Conservation (phyloP, 2,797 vertebrate genomes). For the Phrynocephalus guinanensis region DNA sequence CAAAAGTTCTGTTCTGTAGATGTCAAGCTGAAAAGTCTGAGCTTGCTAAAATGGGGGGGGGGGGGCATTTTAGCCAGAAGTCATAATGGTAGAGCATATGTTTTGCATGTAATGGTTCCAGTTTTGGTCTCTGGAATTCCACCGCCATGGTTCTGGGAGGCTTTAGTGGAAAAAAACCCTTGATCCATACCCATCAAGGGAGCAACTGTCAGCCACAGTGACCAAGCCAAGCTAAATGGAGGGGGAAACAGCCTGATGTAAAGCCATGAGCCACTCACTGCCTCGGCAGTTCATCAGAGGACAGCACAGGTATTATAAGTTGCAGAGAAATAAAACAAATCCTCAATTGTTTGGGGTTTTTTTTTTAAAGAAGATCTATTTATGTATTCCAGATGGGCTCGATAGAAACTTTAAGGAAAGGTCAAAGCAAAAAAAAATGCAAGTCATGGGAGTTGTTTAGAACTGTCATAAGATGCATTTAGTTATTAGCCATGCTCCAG, state of each 20-base stretch:
- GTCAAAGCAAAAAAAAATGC: constrained; percentile 65
- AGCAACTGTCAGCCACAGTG: not conserved
- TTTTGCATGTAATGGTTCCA: not conserved
- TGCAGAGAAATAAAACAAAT: constrained; percentile 60
- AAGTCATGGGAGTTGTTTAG: constrained; percentile 49
- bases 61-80: not conserved
- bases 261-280: not conserved
- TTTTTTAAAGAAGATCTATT: constrained; percentile 55
- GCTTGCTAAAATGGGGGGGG: not conserved
- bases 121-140: not conserved
- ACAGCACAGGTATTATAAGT: constrained; percentile 51
- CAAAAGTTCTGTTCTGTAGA: too few species aligned
- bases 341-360: constrained; percentile 23
- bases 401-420: constrained; percentile 65
- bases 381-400: constrained; percentile 56
- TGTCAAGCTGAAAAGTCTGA: not conserved
- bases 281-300: constrained; percentile 54
- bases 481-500: constrained; percentile 29
- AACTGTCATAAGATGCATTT: constrained; percentile 47
- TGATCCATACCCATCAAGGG: not conserved
- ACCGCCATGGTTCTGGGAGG: not conserved
- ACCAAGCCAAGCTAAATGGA: not conserved
- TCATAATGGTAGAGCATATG: not conserved
- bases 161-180: not conserved
- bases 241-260: not conserved